Evolutionary conservation across 53 echinoderm and acorn worm species (phyloP), one percentile per base, ranked within the genome.

Genomic region (Actinopyga echinites): DNA sequence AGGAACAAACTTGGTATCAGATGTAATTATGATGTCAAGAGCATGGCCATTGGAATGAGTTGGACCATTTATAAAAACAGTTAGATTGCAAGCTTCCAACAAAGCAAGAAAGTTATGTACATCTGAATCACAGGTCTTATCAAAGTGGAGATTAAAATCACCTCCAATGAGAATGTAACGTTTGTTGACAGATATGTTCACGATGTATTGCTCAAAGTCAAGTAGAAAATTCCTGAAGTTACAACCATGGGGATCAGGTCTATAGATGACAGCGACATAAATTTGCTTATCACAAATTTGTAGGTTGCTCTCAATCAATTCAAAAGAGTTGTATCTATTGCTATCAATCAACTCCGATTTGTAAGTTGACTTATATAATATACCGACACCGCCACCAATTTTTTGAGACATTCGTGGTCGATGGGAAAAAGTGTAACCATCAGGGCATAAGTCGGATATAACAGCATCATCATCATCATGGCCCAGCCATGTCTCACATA

Each of bases 71-170:
- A 64, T 64, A 64, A 64, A 64, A 64, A 26, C 28, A 25, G 64
- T 64, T 26, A 64, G 64, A 64, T 64, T 64, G 64, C 64, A 64
- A 26, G 64, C 26, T 64, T 23, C 26, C 64, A 66, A 35, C 66
- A 66, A 29, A 66, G 66, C 33, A 33, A 66, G 66, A 66, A 66
- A 66, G 35, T 66, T 33, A 33, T 66, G 33, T 33, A 66, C 35
- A 33, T 66, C 35, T 33, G 33, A 31, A 66, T 66, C 66, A 66
- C 34, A 66, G 34, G 34, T 66, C 34, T 66, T 66, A 33, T 66
- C 66, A 66, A 66, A 66, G 34, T 66, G 66, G 28, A 64, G 29
- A 64, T 64, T 64, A 64, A 64, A 64, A 26, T 64, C 64, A 64
- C 64, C 64, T 25, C 64, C 64, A 64, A 64, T 64, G 29, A 64